Evolutionary conservation across 2,113 vertebrate genomes (phyloP).

Genomic region (Phyllopteryx taeniolatus): DNA sequence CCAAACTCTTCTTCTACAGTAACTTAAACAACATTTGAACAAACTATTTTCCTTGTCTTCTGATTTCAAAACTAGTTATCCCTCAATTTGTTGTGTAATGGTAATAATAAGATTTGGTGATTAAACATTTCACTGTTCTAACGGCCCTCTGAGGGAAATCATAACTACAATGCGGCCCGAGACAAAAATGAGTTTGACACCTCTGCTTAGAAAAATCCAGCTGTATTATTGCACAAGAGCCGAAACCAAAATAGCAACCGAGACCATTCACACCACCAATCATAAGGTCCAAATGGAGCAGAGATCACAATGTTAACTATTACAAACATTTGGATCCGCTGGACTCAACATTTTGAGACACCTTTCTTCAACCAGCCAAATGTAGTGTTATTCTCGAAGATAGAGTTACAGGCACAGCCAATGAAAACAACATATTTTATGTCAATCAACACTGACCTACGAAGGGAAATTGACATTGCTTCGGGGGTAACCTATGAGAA

Average conservation of each 20-base stretch:
- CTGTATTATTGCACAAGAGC: slow-evolving; percentile 65
- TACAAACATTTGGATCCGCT: slow-evolving; percentile 59
- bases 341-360: slow-evolving; percentile 47
- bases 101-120: no score
- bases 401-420: slow-evolving; percentile 66
- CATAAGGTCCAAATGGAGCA: slow-evolving; percentile 45
- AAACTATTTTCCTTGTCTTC: no score
- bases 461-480: slow-evolving; percentile 57
- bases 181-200: no score
- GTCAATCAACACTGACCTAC: slow-evolving; percentile 68
- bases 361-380: slow-evolving; percentile 42
- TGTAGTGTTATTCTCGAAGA: slow-evolving; percentile 65
- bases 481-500: slow-evolving; percentile 41
- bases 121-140: no score
- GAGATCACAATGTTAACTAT: slow-evolving; percentile 68
- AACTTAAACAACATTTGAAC: no score
- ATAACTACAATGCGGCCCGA: no score
- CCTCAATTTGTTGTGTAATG: no score
- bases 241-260: slow-evolving; percentile 62
- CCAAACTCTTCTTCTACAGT: no score
- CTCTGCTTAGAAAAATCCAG: slow-evolving; percentile 22
- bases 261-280: slow-evolving; percentile 44
- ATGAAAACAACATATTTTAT: slow-evolving; percentile 75
- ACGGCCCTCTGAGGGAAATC: no score
- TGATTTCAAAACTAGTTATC: no score